These are phyloP conservation scores for Spisula subtruncata DNA, from an alignment of 2,888 invertebrate genomes.

Conservation along the genomic window DNA sequence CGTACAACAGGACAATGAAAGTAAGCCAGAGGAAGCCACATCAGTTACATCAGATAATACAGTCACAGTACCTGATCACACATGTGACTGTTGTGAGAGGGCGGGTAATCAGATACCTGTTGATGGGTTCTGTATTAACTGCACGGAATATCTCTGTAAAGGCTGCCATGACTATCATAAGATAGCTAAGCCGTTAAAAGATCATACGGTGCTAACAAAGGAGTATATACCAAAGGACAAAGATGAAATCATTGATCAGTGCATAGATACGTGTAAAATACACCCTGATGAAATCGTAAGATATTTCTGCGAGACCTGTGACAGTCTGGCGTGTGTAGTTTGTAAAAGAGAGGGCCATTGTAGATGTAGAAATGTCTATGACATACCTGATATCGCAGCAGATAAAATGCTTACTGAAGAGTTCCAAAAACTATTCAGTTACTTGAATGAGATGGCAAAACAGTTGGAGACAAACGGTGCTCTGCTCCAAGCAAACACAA, in stretches of 20 bases:
- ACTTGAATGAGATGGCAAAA: background rate
- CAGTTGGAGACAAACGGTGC: conserved; percentile 5
- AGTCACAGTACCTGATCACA: too few species aligned
- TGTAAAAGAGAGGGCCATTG: conserved; percentile 17
- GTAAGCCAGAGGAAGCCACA: too few species aligned
- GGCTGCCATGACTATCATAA: conserved; percentile 10
- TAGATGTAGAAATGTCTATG: background rate
- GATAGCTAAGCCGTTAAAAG: background rate
- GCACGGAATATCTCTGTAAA: conserved; percentile 16
- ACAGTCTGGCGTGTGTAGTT: background rate
- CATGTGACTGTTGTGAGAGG: too few species aligned
- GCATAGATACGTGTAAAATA: conserved; percentile 5
- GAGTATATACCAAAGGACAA: background rate
- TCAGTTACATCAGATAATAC: too few species aligned
- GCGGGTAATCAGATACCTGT: background rate
- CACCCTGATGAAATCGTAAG: conserved; percentile 3
- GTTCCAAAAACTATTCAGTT: background rate
- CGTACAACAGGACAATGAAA: too few species aligned
- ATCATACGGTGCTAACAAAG: conserved; percentile 8
- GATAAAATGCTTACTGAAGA: background rate
- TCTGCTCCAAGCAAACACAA: background rate
- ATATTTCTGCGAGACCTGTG: conserved; percentile 20
- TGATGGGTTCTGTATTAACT: conserved; percentile 25
- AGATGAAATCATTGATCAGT: background rate
- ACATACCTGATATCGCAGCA: conserved; percentile 18